phyloP scores from a whole-genome alignment of 2,888 invertebrate species.

The Xylota segnis region DNA sequence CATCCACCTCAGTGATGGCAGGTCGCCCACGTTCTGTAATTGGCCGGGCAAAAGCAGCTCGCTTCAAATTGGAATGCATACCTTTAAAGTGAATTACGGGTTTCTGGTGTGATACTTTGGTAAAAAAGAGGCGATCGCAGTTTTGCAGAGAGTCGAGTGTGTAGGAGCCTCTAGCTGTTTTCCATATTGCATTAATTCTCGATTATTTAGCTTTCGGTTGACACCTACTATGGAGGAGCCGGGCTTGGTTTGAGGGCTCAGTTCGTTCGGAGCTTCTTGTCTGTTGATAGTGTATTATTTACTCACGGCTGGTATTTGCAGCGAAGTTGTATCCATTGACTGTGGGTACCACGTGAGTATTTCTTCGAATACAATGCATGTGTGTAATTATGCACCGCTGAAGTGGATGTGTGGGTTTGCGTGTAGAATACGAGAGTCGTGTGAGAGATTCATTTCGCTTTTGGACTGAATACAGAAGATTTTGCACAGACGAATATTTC shows the following conservation, averaged over 20 bases:
- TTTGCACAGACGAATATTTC: conserved; percentile 12
- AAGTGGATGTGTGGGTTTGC: conserved; percentile 1
- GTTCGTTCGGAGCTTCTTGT: conserved; percentile 33
- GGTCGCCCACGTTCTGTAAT: conserved; percentile 66
- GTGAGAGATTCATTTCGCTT: conserved; percentile 8
- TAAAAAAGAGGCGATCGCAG: conserved; percentile 23
- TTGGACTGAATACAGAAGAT: neutral
- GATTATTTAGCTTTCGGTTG: conserved; percentile 69
- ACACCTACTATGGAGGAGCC: conserved; percentile 65
- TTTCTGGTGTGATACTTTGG: conserved; percentile 48
- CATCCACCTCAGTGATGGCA: conserved; percentile 54
- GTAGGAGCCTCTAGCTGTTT: conserved; percentile 44
- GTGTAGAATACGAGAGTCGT: conserved; percentile 2
- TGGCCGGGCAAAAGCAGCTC: conserved; percentile 38
- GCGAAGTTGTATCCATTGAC: conserved; percentile 44
- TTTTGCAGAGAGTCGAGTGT: conserved; percentile 12
- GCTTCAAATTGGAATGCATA: conserved; percentile 14
- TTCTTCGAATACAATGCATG: conserved; percentile 34
- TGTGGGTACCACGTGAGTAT: conserved; percentile 45
- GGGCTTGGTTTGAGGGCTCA: conserved; percentile 34
- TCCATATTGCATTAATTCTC: conserved; percentile 73
- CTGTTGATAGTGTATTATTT: conserved; percentile 37
- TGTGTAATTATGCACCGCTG: conserved; percentile 45
- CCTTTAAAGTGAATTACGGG: conserved; percentile 40
- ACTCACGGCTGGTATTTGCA: neutral